Evolutionary conservation across 2,113 vertebrate species (phyloP).

Genomic region (Vombatus ursinus): DNA sequence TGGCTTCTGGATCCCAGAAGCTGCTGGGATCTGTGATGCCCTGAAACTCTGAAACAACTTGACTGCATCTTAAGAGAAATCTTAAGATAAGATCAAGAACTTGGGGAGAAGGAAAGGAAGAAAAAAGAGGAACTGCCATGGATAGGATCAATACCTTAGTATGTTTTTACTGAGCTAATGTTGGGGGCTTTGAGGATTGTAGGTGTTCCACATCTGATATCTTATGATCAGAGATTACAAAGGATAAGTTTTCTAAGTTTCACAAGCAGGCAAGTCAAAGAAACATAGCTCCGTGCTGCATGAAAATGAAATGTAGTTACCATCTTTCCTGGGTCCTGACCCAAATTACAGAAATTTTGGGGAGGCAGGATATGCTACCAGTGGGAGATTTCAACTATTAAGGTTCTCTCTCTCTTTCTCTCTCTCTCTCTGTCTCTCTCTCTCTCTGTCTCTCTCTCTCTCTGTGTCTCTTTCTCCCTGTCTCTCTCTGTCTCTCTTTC

Average conservation of each 20-base stretch:
- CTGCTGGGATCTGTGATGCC: slow-evolving; percentile 19
- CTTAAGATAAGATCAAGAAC: slow-evolving; percentile 26
- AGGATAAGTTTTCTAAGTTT: slow-evolving; percentile 44
- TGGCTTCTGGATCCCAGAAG: background rate
- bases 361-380: background rate
- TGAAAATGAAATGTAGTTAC: background rate
- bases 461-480: too few relatives aligned
- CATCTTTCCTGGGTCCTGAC: background rate
- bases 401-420: too few relatives aligned
- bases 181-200: background rate
- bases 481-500: too few relatives aligned
- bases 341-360: background rate
- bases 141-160: slow-evolving; percentile 8
- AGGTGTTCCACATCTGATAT: slow-evolving; percentile 18
- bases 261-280: slow-evolving; percentile 10
- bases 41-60: slow-evolving; percentile 25
- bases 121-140: slow-evolving; percentile 39
- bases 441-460: too few relatives aligned
- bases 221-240: slow-evolving; percentile 32
- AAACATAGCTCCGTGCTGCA: background rate
- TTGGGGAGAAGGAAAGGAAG: slow-evolving; percentile 24
- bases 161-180: background rate
- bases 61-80: slow-evolving; percentile 48
- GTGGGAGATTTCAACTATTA: too few relatives aligned
- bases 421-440: too few relatives aligned